These are phyloP conservation scores for Pseudococcus longispinus DNA, from an alignment of 2,888 invertebrate species.

Conservation along the genomic window DNA sequence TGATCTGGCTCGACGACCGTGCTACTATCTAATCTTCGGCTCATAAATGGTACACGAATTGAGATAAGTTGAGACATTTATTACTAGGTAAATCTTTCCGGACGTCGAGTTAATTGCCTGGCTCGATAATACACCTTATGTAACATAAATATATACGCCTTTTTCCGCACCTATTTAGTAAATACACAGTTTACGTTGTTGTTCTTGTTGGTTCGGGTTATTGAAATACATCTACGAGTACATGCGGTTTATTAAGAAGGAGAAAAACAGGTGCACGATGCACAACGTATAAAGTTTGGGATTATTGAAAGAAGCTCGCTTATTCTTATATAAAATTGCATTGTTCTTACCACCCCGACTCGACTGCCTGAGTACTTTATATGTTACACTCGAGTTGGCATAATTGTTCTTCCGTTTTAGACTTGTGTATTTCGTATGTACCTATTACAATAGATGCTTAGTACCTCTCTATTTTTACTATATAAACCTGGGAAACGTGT, in stretches of 20 bases:
- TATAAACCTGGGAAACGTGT: constrained; percentile 4
- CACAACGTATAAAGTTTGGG: background rate
- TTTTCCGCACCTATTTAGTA: constrained; percentile 31
- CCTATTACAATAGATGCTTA: constrained; percentile 12
- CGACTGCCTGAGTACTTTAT: background rate
- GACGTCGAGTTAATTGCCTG: background rate
- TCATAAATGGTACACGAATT: background rate
- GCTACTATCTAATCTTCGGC: background rate
- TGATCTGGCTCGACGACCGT: background rate
- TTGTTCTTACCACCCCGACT: constrained; percentile 3
- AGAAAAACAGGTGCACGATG: background rate
- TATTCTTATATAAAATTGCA: constrained; percentile 13
- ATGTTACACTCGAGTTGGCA: constrained; percentile 32
- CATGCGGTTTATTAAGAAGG: background rate
- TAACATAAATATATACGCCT: background rate
- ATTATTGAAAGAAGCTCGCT: background rate
- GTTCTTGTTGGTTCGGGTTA: background rate
- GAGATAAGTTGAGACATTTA: constrained; percentile 19
- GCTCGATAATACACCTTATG: constrained; percentile 26
- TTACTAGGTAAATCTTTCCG: constrained; percentile 6
- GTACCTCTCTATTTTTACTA: background rate
- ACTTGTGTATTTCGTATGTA: background rate
- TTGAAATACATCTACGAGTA: background rate
- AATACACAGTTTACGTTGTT: background rate
- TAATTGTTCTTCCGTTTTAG: constrained; percentile 25